Evolutionary conservation across 2,113 vertebrate species (phyloP), one percentile per base, ranked within the genome.

Genomic region (Leptodactylus fuscus): DNA sequence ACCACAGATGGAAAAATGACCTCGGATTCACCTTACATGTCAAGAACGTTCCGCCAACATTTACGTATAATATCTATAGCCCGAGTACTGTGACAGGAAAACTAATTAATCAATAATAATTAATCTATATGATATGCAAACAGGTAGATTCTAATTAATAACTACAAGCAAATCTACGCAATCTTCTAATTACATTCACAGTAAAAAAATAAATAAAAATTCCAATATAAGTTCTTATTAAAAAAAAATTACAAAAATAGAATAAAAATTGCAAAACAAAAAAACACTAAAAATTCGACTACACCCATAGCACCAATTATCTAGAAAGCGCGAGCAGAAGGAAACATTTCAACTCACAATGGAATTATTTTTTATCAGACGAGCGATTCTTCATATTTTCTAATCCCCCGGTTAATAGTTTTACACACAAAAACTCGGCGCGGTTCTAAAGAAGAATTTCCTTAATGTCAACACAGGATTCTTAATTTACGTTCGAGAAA

Each of bases 391-490:
- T 70, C 46, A 34, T 44, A 67, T 15, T 22, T 82, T 71, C 44
- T 53, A 82, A 69, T 81, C 29, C 29, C 41, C 81, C 22, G 49
- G 46, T 58, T 71, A 58, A 83, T 32, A 60, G 51, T 58, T 55
- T 60, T 38, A 69, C 34, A 83, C 48, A 82, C 20, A 75, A 82
- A n/a, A 73, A 27, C 81, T 36, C 27, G 36, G 34, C n/a, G 18
- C 36, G 24, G n/a, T 58, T 53, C 67, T 44, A 36, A 71, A 74
- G 70, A 55, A 75, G 67, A 55, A 60, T 71, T 29, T 58, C 18
- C 34, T 58, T 83, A 75, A 75, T 75, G 51, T 74, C 34, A 83
- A 73, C 67, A 53, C 10, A 22, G 48, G 70, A 49, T 32, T 74
- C 69, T 58, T 60, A 58, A 83, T 73, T 73, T 46, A 74, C 15